phyloP scores from a whole-genome alignment of 2,888 invertebrate species.

The Drosophila histrio region DNA sequence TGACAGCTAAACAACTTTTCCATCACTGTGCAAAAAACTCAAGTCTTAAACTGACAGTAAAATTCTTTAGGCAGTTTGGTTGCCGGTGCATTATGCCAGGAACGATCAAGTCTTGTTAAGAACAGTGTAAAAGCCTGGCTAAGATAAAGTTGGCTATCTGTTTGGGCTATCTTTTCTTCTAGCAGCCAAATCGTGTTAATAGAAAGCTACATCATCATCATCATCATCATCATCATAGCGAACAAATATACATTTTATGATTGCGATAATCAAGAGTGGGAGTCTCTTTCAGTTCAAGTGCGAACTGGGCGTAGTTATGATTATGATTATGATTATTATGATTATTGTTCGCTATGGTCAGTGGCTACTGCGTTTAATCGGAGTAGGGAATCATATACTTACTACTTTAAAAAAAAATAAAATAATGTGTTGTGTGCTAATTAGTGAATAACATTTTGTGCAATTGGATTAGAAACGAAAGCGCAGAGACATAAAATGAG shows the following conservation, averaged over 20 bases:
- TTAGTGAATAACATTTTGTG: constrained; percentile 45
- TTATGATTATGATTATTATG: too few relatives aligned
- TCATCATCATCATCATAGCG: constrained; percentile 40
- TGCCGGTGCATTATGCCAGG: constrained; percentile 61
- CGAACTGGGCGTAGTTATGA: constrained; percentile 37
- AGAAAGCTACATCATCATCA: constrained; percentile 63
- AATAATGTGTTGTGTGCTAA: constrained; percentile 41
- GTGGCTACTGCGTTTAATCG: constrained; percentile 29
- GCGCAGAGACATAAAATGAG: constrained; percentile 31
- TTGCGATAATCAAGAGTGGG: constrained; percentile 66
- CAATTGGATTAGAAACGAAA: constrained; percentile 31
- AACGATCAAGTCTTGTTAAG: constrained; percentile 55
- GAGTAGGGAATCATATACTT: neutral
- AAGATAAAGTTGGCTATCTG: constrained; percentile 23
- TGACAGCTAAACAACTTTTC: neutral
- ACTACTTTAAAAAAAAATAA: constrained; percentile 21
- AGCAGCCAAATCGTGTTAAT: constrained; percentile 60
- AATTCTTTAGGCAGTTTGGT: constrained; percentile 16
- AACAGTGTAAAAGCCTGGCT: constrained; percentile 27
- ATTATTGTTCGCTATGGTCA: constrained; percentile 54
- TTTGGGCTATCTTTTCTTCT: constrained; percentile 17
- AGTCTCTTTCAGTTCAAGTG: constrained; percentile 28
- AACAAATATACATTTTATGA: constrained; percentile 67
- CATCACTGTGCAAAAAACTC: constrained; percentile 21
- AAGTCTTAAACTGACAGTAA: constrained; percentile 34